phyloP scores from a whole-genome alignment of 2,113 vertebrate genomes.

The Podarcis raffonei region DNA sequence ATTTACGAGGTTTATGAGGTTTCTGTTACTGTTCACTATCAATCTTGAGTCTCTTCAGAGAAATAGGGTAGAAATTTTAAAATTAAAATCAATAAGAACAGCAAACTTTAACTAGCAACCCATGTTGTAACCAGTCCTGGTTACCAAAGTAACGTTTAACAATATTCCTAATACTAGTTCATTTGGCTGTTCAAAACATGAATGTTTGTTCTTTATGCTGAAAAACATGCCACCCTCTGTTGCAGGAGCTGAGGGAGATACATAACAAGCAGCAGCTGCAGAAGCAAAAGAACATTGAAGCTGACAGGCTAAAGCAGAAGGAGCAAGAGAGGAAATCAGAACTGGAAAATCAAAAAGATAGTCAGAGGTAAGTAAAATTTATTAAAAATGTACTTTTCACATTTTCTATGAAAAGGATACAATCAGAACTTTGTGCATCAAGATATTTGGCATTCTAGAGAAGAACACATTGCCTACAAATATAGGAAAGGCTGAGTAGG shows the following conservation, averaged over 20 bases:
- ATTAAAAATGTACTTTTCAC: background rate
- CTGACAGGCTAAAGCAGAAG: slow-evolving; percentile 79
- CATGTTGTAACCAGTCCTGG: background rate
- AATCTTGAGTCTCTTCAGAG: no score
- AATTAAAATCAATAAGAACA: no score
- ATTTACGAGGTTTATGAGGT: no score
- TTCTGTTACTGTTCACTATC: no score
- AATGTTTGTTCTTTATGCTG: background rate
- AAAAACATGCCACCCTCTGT: slow-evolving; percentile 2
- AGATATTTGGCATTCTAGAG: background rate
- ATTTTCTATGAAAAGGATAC: background rate
- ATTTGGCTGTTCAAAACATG: background rate
- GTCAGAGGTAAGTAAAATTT: slow-evolving; percentile 73
- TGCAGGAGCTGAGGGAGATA: slow-evolving; percentile 94
- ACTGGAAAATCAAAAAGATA: slow-evolving; percentile 80
- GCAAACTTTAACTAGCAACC: background rate
- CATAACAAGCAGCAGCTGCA: slow-evolving; percentile 92
- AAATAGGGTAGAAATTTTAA: no score
- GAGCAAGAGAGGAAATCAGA: slow-evolving; percentile 80
- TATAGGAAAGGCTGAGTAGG: no score
- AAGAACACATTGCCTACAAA: background rate
- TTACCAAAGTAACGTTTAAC: background rate
- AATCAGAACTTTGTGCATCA: background rate
- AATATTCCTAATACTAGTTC: background rate
- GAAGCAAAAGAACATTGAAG: slow-evolving; percentile 85